Conservation (phyloP, 1,140 invertebrate species). For the Melitaea cinxia region DNA sequence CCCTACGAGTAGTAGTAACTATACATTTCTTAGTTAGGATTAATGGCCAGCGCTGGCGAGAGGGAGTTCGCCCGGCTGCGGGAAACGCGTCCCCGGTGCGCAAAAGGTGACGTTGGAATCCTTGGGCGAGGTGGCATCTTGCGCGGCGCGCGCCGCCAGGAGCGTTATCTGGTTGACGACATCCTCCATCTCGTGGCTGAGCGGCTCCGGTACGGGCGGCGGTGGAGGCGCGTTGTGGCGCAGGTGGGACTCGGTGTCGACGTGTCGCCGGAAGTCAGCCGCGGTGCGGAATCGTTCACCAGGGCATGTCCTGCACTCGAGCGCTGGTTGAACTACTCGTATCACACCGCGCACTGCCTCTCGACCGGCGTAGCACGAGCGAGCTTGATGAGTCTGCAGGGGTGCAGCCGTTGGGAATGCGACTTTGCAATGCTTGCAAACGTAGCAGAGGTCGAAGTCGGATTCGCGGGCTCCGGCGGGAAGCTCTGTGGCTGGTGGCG, state of each 20-base stretch:
- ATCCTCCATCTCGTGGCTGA: constrained; percentile 91
- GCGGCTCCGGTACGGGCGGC: constrained; percentile 80
- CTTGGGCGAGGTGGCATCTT: constrained; percentile 75
- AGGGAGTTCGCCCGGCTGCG: constrained; percentile 79
- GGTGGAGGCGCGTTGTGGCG: constrained; percentile 60
- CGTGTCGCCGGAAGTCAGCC: constrained; percentile 86
- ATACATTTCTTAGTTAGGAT: constrained; percentile 78
- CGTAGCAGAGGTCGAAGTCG: constrained; percentile 90
- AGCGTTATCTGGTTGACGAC: constrained; percentile 92
- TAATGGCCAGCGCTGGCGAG: constrained; percentile 83
- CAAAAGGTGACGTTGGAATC: constrained; percentile 82
- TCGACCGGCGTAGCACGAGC: constrained; percentile 84
- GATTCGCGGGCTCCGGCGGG: constrained; percentile 81
- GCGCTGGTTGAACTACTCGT: constrained; percentile 86
- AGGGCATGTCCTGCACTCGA: constrained; percentile 87
- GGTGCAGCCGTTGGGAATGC: constrained; percentile 90
- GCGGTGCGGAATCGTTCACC: constrained; percentile 84
- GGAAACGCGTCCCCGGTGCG: constrained; percentile 80
- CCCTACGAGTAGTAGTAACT: constrained; percentile 74
- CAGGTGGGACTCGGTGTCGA: constrained; percentile 83
- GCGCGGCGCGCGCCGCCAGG: constrained; percentile 86
- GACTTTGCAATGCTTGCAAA: constrained; percentile 92
- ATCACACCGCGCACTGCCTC: constrained; percentile 85
- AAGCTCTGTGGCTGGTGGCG: constrained; percentile 77
- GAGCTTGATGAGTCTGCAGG: constrained; percentile 87